Evolutionary conservation across 2,797 vertebrate species (phyloP), one percentile per base, ranked within the genome.

Genomic region (Eupleurogrammus muticus): DNA sequence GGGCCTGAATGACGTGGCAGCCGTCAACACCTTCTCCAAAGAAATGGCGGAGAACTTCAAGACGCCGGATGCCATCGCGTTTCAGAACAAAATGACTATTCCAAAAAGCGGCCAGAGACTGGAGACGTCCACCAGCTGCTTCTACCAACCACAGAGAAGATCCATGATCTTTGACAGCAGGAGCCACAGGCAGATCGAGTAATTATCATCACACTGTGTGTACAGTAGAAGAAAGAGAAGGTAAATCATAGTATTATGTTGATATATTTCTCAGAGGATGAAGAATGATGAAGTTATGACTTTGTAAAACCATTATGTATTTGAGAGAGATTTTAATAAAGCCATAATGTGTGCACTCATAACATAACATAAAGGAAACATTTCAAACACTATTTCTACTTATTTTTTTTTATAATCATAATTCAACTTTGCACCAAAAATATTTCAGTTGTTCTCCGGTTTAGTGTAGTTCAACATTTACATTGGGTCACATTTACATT

Each of bases 101-200:
- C 98, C 98, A 62, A 99, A 99, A 92, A 99, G 97, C 0, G 98
- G 98, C 66, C 98, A 99, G 93, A 96, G 97, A 91, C 93, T 99
- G 73, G 98, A 99, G 86, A 99, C 98, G 1, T 99, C 97, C 0
- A 98, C 97, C 71, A 99, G 97, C 92, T 99, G 98, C 92, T 99
- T 99, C 91, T 99, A 99, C 81, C 98, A 99, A 89, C 98, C 98
- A 1, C 97, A 99, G 92, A 93, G 98, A 82, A 95, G 96, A 70
- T 99, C 97, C 0, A 97, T 99, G 94, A 96, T 99, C 84, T 95
- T 99, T 80, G 98, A 99, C 83, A 97, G 95, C 93, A 94, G 97
- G 90, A 97, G 94, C 69, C 96, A 95, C 81, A 95, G 97, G 65
- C 97, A 98, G 87, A 98, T 97, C 0, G 98, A 99, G 88, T 99